A percentile compares a stretch with the other conserved stretches of the same genome.
These are phyloP conservation scores for Stenolophus ochropezus DNA, from an alignment of 2,888 invertebrate species.

Conservation along the genomic window DNA sequence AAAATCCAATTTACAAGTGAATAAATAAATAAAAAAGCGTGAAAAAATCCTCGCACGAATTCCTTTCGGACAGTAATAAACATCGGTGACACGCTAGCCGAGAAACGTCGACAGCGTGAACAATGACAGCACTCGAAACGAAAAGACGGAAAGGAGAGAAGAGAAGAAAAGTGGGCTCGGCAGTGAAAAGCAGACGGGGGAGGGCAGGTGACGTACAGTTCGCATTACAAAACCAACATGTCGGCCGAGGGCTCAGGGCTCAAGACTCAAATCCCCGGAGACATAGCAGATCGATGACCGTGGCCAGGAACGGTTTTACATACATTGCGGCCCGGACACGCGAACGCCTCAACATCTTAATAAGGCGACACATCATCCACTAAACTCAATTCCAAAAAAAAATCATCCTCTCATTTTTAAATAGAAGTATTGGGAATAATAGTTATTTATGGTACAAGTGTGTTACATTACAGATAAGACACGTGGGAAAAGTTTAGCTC, in stretches of 20 bases:
- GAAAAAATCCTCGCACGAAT: slow-evolving; percentile 39
- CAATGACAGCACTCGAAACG: slow-evolving; percentile 57
- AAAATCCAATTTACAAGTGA: slow-evolving; percentile 33
- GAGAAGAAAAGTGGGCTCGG: slow-evolving; percentile 48
- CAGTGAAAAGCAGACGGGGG: slow-evolving; percentile 21
- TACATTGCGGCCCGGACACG: slow-evolving; percentile 20
- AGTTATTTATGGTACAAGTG: too few relatives aligned
- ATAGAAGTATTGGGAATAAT: too few relatives aligned
- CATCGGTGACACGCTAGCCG: slow-evolving; percentile 49
- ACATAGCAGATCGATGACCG: slow-evolving; percentile 56
- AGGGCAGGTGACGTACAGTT: slow-evolving; percentile 56
- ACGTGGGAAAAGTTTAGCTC: too few relatives aligned
- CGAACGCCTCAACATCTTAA: too few relatives aligned
- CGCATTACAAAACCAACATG: slow-evolving; percentile 60
- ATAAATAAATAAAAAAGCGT: slow-evolving; percentile 43
- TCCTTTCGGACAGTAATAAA: slow-evolving; percentile 51
- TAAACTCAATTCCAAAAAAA: too few relatives aligned
- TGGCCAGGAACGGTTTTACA: neutral
- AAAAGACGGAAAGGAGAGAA: slow-evolving; percentile 30
- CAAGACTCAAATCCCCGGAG: slow-evolving; percentile 50
- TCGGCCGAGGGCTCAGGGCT: slow-evolving; percentile 40
- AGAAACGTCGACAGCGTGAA: slow-evolving; percentile 51
- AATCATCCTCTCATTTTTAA: too few relatives aligned
- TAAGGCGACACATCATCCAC: too few relatives aligned
- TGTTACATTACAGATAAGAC: too few relatives aligned